Percentiles rank a stretch among this genome's conserved stretches.
These are phyloP conservation scores for Aurelia sp. DNA, from an alignment of 30 jellyfish, hydroid and myxozoan genomes.

Conservation along the genomic window DNA sequence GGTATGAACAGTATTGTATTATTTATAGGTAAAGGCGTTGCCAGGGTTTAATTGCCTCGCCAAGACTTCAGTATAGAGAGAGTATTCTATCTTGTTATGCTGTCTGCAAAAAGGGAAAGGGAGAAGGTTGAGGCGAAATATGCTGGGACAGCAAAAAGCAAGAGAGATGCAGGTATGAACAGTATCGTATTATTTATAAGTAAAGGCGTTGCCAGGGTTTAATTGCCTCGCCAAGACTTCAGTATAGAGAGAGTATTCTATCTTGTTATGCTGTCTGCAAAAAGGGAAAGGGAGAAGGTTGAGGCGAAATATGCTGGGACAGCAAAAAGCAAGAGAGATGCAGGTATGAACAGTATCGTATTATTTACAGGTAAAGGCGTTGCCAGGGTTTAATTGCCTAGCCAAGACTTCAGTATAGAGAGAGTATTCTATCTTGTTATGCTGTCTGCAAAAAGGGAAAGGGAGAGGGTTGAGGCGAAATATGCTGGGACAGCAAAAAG, in stretches of 20 bases:
- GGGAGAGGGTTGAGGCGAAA: conserved; percentile 61
- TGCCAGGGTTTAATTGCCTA: not conserved
- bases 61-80: not conserved
- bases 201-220: not conserved
- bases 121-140: too few species aligned
- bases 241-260: conserved; percentile 11
- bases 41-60: not conserved
- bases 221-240: not conserved
- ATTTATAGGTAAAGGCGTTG: too few species aligned
- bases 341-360: not conserved
- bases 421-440: conserved; percentile 74
- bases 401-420: not conserved
- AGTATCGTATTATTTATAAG: too few species aligned
- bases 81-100: not conserved
- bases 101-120: too few species aligned
- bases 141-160: too few species aligned
- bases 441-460: conserved; percentile 75
- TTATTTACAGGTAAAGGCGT: not conserved
- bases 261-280: conserved; percentile 80
- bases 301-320: conserved; percentile 53
- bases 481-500: conserved; percentile 21
- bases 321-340: conserved; percentile 24
- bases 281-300: conserved; percentile 63
- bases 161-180: not conserved
- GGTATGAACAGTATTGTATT: not conserved